phyloP scores from a whole-genome alignment of 2,113 vertebrate species.

The Oncorhynchus nerka region DNA sequence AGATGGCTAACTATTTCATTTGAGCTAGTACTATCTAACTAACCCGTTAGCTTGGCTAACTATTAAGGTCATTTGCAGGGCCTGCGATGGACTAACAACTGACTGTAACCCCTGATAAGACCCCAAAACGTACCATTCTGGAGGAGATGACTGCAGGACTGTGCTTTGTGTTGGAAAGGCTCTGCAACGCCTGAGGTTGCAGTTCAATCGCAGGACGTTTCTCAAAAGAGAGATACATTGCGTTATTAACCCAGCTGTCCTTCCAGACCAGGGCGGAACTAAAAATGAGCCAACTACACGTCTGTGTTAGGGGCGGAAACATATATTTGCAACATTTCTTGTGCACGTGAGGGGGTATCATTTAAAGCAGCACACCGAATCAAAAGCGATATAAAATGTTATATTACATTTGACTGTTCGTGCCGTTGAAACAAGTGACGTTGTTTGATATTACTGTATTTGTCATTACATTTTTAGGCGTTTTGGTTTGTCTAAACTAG shows the following conservation, averaged over 20 bases:
- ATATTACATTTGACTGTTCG: background rate
- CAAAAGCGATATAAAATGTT: background rate
- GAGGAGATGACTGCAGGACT: constrained; percentile 10
- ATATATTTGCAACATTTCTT: constrained; percentile 24
- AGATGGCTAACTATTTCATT: background rate
- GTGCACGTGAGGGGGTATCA: constrained; percentile 24
- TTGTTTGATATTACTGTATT: too few relatives aligned
- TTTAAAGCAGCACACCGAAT: constrained; percentile 28
- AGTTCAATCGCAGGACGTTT: constrained; percentile 62
- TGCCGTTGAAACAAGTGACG: too few relatives aligned
- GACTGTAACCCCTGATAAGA: background rate
- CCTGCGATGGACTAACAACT: background rate
- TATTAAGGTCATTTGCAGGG: constrained; percentile 16
- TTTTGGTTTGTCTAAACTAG: too few relatives aligned
- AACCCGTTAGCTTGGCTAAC: background rate
- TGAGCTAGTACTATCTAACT: background rate
- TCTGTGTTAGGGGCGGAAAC: constrained; percentile 24
- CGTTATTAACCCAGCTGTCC: constrained; percentile 28
- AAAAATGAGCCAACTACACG: constrained; percentile 38
- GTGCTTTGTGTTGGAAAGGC: constrained; percentile 24
- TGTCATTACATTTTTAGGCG: too few relatives aligned
- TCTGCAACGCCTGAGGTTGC: constrained; percentile 51
- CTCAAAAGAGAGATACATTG: constrained; percentile 74
- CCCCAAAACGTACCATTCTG: constrained; percentile 63
- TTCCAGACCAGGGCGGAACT: constrained; percentile 34